Conservation (phyloP, 2,888 invertebrate species). For the Latrodectus elegans region DNA sequence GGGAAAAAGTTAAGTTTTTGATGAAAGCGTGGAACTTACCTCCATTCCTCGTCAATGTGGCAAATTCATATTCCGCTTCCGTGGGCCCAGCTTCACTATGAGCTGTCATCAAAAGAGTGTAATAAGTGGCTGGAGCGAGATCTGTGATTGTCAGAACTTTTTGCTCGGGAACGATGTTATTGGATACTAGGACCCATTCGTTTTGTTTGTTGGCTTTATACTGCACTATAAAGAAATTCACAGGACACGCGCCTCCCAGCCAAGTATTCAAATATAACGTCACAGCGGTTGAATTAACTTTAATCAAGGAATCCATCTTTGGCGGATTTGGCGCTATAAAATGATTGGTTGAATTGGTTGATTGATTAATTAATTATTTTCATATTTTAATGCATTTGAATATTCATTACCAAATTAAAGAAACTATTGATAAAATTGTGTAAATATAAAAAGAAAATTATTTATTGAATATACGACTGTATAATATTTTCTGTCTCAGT, state of each 20-base stretch:
- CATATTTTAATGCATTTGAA: no score
- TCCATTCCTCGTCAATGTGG: constrained; percentile 75
- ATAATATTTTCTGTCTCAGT: no score
- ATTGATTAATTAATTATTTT: no score
- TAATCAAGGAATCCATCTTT: constrained; percentile 64
- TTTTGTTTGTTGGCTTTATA: constrained; percentile 65
- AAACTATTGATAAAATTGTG: no score
- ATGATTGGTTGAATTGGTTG: neutral
- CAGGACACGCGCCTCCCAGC: constrained; percentile 70
- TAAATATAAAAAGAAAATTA: no score
- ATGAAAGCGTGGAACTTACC: constrained; percentile 72
- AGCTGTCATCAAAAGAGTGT: constrained; percentile 75
- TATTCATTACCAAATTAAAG: no score
- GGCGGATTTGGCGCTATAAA: constrained; percentile 64
- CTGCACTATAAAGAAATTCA: constrained; percentile 70
- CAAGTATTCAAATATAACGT: constrained; percentile 68
- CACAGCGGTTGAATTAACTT: constrained; percentile 69
- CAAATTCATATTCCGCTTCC: constrained; percentile 75
- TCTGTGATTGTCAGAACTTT: constrained; percentile 71
- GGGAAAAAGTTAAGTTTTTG: no score
- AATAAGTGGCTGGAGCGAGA: constrained; percentile 75
- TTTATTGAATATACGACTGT: no score
- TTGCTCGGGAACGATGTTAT: constrained; percentile 69
- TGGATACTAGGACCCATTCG: constrained; percentile 67
- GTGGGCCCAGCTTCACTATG: constrained; percentile 76